Percentiles rank a stretch among this genome's conserved stretches.
Evolutionary conservation across 1,140 invertebrate species (phyloP).

Genomic region (Pemphigus obesinymphae): DNA sequence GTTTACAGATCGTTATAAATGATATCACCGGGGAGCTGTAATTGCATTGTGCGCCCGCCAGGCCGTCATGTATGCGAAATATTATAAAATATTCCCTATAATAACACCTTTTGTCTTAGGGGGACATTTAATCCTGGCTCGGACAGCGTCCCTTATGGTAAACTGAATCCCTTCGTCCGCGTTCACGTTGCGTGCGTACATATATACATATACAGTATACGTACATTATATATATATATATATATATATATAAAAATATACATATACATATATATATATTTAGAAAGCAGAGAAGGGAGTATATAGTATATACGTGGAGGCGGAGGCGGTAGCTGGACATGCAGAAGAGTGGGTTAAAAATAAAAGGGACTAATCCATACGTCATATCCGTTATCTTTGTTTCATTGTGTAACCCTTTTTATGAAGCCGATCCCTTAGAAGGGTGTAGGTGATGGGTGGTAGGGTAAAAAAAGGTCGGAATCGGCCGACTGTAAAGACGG

Average conservation of each 20-base stretch:
- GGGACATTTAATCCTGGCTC: constrained; percentile 41
- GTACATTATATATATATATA: background rate
- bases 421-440: constrained; percentile 41
- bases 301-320: background rate
- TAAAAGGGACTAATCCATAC: constrained; percentile 42
- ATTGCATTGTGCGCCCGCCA: constrained; percentile 8
- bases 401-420: constrained; percentile 42
- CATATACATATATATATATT: background rate
- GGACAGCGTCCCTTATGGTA: constrained; percentile 41
- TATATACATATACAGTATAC: background rate
- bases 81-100: constrained; percentile 40
- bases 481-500: constrained; percentile 41
- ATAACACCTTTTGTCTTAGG: constrained; percentile 42
- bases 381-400: constrained; percentile 42
- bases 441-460: background rate
- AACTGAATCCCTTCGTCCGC: constrained; percentile 31
- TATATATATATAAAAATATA: background rate
- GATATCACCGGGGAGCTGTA: constrained; percentile 28
- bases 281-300: constrained; percentile 4
- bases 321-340: background rate
- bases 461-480: constrained; percentile 42
- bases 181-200: background rate
- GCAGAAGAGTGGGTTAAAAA: constrained; percentile 36
- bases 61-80: constrained; percentile 25
- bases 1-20: constrained; percentile 32